Evolutionary conservation across 2,797 vertebrate species (phyloP).

Genomic region (Capromys pilorides): DNA sequence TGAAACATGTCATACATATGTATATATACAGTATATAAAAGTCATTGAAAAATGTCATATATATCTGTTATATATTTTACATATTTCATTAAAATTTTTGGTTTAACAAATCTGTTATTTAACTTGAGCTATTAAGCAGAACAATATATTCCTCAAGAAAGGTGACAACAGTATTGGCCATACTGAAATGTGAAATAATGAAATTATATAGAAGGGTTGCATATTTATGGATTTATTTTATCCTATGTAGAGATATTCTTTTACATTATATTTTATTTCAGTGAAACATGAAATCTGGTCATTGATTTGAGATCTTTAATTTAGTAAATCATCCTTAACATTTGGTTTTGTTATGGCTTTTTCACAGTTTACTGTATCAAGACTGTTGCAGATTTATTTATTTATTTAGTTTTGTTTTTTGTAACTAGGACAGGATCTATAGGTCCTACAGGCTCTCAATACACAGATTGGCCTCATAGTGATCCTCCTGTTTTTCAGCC

Average conservation of each 20-base stretch:
- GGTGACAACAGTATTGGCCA: not conserved
- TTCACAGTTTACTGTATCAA: slow-evolving; percentile 43
- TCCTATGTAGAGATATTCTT: not conserved
- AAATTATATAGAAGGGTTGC: not conserved
- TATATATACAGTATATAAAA: not conserved
- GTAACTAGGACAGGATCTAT: no score
- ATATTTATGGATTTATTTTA: slow-evolving; percentile 1
- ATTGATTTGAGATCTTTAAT: not conserved
- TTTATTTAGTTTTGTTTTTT: no score
- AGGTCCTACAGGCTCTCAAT: no score
- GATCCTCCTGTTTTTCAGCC: no score
- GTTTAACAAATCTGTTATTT: slow-evolving; percentile 2
- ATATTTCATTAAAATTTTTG: not conserved
- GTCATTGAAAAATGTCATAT: not conserved
- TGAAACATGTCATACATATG: not conserved
- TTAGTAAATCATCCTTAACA: slow-evolving; percentile 23
- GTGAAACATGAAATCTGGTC: not conserved
- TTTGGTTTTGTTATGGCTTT: slow-evolving; percentile 10
- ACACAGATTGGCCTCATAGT: no score
- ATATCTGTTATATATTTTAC: not conserved
- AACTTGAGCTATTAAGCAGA: slow-evolving; percentile 26
- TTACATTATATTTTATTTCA: not conserved
- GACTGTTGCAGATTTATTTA: not conserved
- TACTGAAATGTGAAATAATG: slow-evolving; percentile 19
- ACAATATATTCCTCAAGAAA: not conserved